phyloP scores from a whole-genome alignment of 2,888 invertebrate species.

The Coleophora flavipennella region DNA sequence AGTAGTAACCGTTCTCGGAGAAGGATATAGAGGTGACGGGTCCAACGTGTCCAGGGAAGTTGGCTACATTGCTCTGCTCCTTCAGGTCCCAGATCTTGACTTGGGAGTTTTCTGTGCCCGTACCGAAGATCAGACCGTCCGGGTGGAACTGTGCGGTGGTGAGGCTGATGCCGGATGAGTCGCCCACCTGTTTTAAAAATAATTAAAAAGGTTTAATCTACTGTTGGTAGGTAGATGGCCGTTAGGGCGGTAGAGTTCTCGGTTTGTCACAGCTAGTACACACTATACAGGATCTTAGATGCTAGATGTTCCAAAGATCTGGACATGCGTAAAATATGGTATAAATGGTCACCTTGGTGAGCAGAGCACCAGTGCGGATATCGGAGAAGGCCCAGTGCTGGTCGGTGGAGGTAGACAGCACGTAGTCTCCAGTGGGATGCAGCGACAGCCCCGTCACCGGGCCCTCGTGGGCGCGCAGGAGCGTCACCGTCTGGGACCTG shows the following conservation, averaged over 20 bases:
- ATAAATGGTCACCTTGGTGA: constrained; percentile 87
- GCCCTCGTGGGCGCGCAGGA: constrained; percentile 93
- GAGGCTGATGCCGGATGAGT: constrained; percentile 80
- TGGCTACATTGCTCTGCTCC: constrained; percentile 97
- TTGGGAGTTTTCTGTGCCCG: constrained; percentile 83
- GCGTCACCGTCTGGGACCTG: constrained; percentile 83
- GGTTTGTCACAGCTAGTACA: too few relatives aligned
- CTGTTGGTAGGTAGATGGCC: too few relatives aligned
- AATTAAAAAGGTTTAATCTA: too few relatives aligned
- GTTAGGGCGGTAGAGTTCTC: too few relatives aligned
- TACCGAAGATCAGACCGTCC: constrained; percentile 98
- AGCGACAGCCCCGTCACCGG: constrained; percentile 97
- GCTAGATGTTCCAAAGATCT: too few relatives aligned
- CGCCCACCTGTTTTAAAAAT: constrained; percentile 66
- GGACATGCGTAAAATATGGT: too few relatives aligned
- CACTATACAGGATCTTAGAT: too few relatives aligned
- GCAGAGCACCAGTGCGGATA: constrained; percentile 90
- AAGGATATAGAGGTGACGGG: constrained; percentile 98
- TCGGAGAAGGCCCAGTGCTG: constrained; percentile 99
- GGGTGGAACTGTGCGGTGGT: constrained; percentile 99
- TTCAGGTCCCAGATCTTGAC: constrained; percentile 99
- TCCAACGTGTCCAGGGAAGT: constrained; percentile 97
- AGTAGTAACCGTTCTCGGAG: constrained; percentile 99
- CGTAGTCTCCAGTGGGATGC: constrained; percentile 98
- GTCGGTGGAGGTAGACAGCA: constrained; percentile 94